Percentiles rank a stretch among this genome's conserved stretches.
phyloP scores from a whole-genome alignment of 1,140 invertebrate species.

The Palaemon carinicauda region DNA sequence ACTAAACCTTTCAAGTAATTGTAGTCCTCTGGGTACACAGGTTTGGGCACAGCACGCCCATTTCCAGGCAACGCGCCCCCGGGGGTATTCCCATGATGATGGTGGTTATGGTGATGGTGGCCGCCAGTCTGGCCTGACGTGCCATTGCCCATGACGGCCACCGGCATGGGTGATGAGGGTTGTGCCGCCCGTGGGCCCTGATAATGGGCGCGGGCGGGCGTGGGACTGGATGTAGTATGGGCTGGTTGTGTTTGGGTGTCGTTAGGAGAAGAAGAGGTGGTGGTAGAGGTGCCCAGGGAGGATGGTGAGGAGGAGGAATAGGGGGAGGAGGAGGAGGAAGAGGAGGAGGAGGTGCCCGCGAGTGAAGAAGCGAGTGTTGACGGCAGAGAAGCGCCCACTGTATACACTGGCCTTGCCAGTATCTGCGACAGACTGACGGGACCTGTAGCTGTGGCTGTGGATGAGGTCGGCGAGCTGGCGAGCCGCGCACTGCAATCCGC shows the following conservation, averaged over 20 bases:
- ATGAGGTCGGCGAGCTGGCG: background rate
- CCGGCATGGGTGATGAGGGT: conserved; percentile 47
- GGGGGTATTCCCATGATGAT: conserved; percentile 41
- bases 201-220: conserved; percentile 10
- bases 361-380: conserved; percentile 5
- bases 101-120: conserved; percentile 46
- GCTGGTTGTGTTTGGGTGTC: too few relatives aligned
- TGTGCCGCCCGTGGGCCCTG: conserved; percentile 19
- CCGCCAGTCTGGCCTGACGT: conserved; percentile 58
- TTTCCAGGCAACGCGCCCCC: conserved; percentile 62
- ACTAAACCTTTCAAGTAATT: conserved; percentile 62
- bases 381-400: conserved; percentile 28
- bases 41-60: conserved; percentile 62
- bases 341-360: background rate
- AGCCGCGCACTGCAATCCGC: conserved; percentile 22
- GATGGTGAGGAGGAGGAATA: conserved; percentile 15
- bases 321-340: background rate
- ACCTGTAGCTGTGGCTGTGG: background rate
- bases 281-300: background rate
- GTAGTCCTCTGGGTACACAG: conserved; percentile 62
- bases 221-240: background rate
- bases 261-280: background rate
- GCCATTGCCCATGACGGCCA: conserved; percentile 60
- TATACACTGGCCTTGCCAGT: conserved; percentile 58
- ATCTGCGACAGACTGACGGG: conserved; percentile 62